Evolutionary conservation across 1,140 invertebrate species (phyloP).

Genomic region (Apis cerana): DNA sequence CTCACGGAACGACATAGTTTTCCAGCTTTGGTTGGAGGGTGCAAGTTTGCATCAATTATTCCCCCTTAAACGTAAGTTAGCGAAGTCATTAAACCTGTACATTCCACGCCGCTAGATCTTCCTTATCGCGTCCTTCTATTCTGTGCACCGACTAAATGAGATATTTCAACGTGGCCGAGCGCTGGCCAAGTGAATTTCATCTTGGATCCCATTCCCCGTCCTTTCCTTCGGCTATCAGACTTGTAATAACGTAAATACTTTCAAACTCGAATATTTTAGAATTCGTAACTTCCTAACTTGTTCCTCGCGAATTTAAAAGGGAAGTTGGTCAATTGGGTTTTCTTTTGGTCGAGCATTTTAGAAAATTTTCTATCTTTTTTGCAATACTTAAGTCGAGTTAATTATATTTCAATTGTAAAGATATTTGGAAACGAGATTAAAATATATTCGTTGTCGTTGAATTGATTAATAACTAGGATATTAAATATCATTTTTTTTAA

Average conservation of each 20-base stretch:
- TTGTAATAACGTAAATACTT: background rate
- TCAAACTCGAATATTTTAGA: background rate
- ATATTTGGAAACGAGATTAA: too few relatives aligned
- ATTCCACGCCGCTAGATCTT: slow-evolving; percentile 10
- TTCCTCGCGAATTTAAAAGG: background rate
- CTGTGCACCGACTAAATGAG: slow-evolving; percentile 19
- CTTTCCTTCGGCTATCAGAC: background rate
- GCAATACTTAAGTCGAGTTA: too few relatives aligned
- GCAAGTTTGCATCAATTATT: slow-evolving; percentile 18
- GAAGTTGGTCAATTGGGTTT: too few relatives aligned
- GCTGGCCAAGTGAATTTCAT: slow-evolving; percentile 1
- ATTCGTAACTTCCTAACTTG: background rate
- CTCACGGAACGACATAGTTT: background rate
- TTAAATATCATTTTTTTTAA: too few relatives aligned
- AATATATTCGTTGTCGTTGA: too few relatives aligned
- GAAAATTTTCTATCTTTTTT: accelerated
- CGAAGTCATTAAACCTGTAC: slow-evolving; percentile 21
- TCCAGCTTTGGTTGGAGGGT: background rate
- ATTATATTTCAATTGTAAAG: too few relatives aligned
- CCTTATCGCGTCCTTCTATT: slow-evolving; percentile 25
- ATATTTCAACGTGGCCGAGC: background rate
- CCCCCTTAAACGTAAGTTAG: slow-evolving; percentile 5
- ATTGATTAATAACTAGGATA: too few relatives aligned
- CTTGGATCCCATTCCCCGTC: too few relatives aligned
- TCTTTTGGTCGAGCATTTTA: too few relatives aligned